phyloP scores from a whole-genome alignment of 2,797 vertebrate species.

The Lutjanus argentimaculatus region DNA sequence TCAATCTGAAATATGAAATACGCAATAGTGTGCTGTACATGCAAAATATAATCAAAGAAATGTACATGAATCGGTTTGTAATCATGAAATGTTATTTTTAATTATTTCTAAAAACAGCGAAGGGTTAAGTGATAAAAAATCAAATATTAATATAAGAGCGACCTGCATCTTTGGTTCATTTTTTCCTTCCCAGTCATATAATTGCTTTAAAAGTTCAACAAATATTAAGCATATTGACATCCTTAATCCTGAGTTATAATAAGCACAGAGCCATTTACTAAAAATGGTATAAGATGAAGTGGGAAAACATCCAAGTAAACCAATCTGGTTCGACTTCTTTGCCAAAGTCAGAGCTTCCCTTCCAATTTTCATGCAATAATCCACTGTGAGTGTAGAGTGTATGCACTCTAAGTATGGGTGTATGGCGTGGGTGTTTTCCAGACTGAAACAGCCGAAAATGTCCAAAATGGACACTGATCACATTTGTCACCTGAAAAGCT shows the following conservation, averaged over 20 bases:
- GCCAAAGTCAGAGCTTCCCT: conserved; percentile 15
- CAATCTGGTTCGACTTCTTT: conserved; percentile 22
- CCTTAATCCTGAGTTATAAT: conserved; percentile 12
- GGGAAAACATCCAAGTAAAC: conserved; percentile 26
- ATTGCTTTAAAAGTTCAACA: background rate
- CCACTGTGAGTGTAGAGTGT: background rate
- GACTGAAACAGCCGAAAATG: too few relatives aligned
- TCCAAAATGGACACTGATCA: too few relatives aligned
- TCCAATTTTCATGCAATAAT: conserved; percentile 15
- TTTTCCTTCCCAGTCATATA: background rate
- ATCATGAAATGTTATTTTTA: too few relatives aligned
- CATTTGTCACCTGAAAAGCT: too few relatives aligned
- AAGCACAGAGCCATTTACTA: conserved; percentile 15
- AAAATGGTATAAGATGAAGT: conserved; percentile 11
- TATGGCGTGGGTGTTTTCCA: too few relatives aligned
- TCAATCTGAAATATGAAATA: background rate
- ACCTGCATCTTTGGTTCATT: background rate
- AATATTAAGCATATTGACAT: background rate
- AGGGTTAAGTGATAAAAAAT: background rate
- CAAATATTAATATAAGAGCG: background rate
- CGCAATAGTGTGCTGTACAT: background rate
- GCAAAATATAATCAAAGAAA: background rate
- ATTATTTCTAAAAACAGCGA: background rate
- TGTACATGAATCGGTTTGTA: background rate
- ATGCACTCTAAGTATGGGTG: background rate